Conservation (phyloP, 2,888 invertebrate species). For the Brachylomia viminalis region DNA sequence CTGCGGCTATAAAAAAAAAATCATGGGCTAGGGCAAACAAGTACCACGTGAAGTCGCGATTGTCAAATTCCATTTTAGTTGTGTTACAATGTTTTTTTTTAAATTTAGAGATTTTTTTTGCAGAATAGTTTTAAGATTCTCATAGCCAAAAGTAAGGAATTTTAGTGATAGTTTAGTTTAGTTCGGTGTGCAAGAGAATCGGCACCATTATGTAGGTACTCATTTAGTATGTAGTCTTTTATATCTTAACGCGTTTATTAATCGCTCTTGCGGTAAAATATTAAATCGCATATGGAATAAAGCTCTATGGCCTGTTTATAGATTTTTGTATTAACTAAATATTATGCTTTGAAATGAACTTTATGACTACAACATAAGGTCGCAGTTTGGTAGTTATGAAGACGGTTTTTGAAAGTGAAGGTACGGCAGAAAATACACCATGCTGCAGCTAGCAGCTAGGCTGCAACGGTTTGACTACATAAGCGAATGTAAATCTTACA, state of each 20-base stretch:
- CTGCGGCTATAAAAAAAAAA: too few species aligned
- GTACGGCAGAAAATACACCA: not conserved
- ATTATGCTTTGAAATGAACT: conserved; percentile 19
- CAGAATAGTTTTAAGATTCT: too few species aligned
- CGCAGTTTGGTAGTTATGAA: conserved; percentile 19
- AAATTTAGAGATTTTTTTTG: too few species aligned
- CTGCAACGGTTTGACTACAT: not conserved
- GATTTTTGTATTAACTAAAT: not conserved
- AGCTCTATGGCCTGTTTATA: conserved; percentile 2
- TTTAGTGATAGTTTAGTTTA: too few species aligned
- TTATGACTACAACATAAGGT: not conserved
- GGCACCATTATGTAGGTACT: too few species aligned
- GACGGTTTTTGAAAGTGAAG: not conserved
- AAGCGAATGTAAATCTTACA: not conserved
- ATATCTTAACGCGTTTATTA: conserved; percentile 27
- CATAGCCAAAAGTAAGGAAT: too few species aligned
- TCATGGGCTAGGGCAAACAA: too few species aligned
- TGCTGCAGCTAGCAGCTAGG: too few species aligned
- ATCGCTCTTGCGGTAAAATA: conserved; percentile 33
- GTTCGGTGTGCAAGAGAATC: too few species aligned
- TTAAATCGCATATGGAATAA: conserved; percentile 6
- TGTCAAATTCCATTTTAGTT: too few species aligned
- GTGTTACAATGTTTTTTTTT: too few species aligned
- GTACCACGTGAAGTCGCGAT: too few species aligned
- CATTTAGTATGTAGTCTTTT: conserved; percentile 33